These are phyloP conservation scores for Syrmaticus mikado DNA, from an alignment of 2,113 vertebrate species.

Conservation along the genomic window DNA sequence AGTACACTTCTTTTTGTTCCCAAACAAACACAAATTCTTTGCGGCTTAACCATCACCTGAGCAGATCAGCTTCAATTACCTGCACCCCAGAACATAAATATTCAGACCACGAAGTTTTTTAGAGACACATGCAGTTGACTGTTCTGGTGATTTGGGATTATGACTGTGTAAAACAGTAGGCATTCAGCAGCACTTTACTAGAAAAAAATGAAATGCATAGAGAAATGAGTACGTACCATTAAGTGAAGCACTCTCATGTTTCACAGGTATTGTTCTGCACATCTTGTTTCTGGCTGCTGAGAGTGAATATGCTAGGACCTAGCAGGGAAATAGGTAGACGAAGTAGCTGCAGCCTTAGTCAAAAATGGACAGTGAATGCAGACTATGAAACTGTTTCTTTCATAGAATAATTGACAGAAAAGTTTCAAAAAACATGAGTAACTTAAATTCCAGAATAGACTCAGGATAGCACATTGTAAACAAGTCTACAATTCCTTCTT, in stretches of 20 bases:
- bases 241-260: not conserved
- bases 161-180: not conserved
- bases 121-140: not conserved
- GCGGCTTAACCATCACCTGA: not conserved
- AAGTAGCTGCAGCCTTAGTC: not conserved
- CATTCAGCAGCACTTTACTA: not conserved
- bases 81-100: not conserved
- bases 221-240: not conserved
- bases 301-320: not conserved
- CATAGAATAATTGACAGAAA: not conserved
- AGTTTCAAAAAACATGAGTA: not conserved
- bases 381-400: not conserved
- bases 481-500: not conserved
- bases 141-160: not conserved
- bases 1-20: not conserved
- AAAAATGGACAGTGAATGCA: not conserved
- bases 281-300: not conserved
- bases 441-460: not conserved
- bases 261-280: not conserved
- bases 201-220: not conserved
- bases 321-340: not conserved
- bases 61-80: not conserved
- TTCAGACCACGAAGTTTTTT: not conserved
- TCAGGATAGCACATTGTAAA: not conserved
- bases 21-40: not conserved